A percentile compares a stretch with the other conserved stretches of the same genome.
These are phyloP conservation scores for Epinotia ramella DNA, from an alignment of 2,888 invertebrate species.

Conservation along the genomic window DNA sequence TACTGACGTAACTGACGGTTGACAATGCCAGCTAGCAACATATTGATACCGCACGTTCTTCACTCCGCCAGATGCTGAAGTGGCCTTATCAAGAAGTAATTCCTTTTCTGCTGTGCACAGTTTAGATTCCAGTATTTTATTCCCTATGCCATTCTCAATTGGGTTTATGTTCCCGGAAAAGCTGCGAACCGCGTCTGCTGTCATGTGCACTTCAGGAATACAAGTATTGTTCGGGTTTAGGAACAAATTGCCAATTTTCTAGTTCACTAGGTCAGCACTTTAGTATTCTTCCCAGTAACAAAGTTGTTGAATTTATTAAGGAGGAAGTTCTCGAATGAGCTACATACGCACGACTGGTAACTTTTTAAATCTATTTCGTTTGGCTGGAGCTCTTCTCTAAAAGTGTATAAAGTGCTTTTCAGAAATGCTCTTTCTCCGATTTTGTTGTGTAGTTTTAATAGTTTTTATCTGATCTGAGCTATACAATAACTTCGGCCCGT, in stretches of 20 bases:
- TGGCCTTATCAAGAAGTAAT: no score
- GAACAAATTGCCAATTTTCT: conserved; percentile 44
- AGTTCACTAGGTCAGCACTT: conserved; percentile 42
- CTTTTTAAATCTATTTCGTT: conserved; percentile 19
- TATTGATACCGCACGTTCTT: no score
- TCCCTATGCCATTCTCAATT: neutral
- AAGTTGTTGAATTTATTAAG: conserved; percentile 24
- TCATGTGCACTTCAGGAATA: conserved; percentile 38
- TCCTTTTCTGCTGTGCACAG: no score
- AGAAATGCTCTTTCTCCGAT: neutral
- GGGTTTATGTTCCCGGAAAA: conserved; percentile 12
- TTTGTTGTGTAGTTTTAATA: neutral
- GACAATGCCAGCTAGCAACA: no score
- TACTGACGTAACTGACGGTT: no score
- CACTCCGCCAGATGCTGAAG: no score
- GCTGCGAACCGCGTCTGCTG: conserved; percentile 14
- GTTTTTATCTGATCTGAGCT: conserved; percentile 3
- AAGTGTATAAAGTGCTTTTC: neutral
- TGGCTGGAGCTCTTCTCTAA: conserved; percentile 4
- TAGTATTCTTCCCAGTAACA: conserved; percentile 25
- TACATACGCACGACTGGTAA: conserved; percentile 14
- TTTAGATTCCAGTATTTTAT: neutral
- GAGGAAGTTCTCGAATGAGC: neutral
- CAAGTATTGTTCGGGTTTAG: conserved; percentile 26
- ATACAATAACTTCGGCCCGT: neutral